Percentiles rank a stretch among this genome's conserved stretches.
Evolutionary conservation across 2,888 invertebrate species (phyloP).

Genomic region (Mythimna albipuncta): DNA sequence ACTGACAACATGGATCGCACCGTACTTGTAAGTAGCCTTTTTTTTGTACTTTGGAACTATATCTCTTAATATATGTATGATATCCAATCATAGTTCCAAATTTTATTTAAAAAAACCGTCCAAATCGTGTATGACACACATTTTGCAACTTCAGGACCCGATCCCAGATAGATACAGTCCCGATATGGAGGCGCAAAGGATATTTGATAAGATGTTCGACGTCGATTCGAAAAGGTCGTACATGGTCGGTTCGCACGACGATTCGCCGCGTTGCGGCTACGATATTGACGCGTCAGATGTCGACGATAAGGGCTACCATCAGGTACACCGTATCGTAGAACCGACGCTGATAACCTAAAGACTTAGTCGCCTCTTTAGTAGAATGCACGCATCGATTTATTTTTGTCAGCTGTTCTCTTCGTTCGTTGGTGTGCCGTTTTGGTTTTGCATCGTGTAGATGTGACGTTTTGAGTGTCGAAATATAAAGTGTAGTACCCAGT

Average conservation of each 20-base stretch:
- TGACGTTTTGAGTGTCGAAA: conserved; percentile 63
- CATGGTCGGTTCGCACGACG: conserved; percentile 84
- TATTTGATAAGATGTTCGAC: conserved; percentile 91
- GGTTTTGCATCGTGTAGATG: conserved; percentile 70
- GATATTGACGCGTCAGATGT: conserved; percentile 89
- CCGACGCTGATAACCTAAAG: conserved; percentile 81
- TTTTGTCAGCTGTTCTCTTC: conserved; percentile 83
- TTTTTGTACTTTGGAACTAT: conserved; percentile 30
- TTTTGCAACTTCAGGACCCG: conserved; percentile 89
- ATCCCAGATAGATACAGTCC: conserved; percentile 90
- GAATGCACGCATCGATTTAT: conserved; percentile 89
- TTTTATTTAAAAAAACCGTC: conserved; percentile 34
- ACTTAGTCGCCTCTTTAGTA: conserved; percentile 85
- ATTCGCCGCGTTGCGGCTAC: conserved; percentile 88
- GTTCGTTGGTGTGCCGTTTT: conserved; percentile 75
- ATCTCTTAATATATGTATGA: conserved; percentile 54
- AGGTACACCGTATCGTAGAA: conserved; percentile 87
- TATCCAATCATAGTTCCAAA: conserved; percentile 64
- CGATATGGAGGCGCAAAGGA: conserved; percentile 90
- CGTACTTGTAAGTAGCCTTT: conserved; percentile 83
- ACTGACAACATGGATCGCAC: conserved; percentile 85
- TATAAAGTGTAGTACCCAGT: no score
- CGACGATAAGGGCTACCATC: conserved; percentile 88
- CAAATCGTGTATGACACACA: conserved; percentile 77
- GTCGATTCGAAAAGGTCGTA: conserved; percentile 88